Conservation (phyloP, 1,140 invertebrate species). For the Atta colombica region DNA sequence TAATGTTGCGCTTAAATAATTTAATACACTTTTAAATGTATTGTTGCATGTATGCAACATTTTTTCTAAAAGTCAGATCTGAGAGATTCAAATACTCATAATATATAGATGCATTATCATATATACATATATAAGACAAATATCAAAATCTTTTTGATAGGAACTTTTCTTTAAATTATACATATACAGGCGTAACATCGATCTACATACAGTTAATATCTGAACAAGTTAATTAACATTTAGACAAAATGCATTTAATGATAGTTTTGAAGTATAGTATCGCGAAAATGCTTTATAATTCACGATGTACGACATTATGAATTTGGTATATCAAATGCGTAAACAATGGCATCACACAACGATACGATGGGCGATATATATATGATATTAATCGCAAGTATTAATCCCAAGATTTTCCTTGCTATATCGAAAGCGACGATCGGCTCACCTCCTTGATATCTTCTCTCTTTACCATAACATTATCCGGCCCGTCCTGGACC, state of each 20-base stretch:
- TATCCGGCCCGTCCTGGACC: constrained; percentile 73
- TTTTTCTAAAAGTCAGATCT: constrained; percentile 5
- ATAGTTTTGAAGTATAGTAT: background rate
- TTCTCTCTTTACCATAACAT: constrained; percentile 76
- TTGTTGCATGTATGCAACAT: background rate
- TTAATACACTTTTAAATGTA: background rate
- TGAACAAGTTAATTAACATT: constrained; percentile 52
- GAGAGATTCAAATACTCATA: constrained; percentile 4
- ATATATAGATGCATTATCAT: background rate
- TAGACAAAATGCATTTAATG: constrained; percentile 27
- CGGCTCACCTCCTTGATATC: constrained; percentile 82
- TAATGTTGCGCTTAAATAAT: background rate
- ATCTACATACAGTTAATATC: constrained; percentile 26
- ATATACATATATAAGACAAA: background rate
- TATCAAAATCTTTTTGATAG: background rate
- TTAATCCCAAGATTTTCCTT: constrained; percentile 16
- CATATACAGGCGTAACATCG: background rate
- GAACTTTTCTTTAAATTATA: constrained; percentile 10
- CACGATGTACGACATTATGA: constrained; percentile 31
- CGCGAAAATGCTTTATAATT: constrained; percentile 26
- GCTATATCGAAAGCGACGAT: constrained; percentile 14
- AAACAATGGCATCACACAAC: constrained; percentile 11
- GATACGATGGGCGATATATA: constrained; percentile 8
- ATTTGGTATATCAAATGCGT: background rate
- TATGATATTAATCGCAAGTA: constrained; percentile 22